Percentiles rank a stretch among this genome's conserved stretches.
phyloP scores from a whole-genome alignment of 2,797 vertebrate genomes.

The Cercopithecus neglectus region DNA sequence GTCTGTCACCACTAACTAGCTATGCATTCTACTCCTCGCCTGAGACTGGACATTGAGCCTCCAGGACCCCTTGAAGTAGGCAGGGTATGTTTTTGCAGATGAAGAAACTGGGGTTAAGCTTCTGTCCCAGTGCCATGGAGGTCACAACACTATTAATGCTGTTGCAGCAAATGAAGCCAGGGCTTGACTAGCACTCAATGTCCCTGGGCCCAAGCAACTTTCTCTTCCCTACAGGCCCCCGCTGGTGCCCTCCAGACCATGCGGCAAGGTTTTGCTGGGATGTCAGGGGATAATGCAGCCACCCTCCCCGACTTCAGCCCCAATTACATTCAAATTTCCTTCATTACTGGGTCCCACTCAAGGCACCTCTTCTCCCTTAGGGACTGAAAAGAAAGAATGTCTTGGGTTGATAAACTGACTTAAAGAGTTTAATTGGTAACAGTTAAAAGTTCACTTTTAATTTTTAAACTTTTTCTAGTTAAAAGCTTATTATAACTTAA shows the following conservation, averaged over 20 bases:
- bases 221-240: neutral
- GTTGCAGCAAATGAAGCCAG: neutral
- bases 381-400: neutral
- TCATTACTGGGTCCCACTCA: neutral
- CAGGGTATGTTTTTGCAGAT: neutral
- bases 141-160: neutral
- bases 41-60: neutral
- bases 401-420: neutral
- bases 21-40: neutral
- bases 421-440: constrained; percentile 64
- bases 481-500: constrained; percentile 56
- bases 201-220: rapidly evolving
- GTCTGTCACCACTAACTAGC: neutral
- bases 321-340: neutral
- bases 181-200: rapidly evolving
- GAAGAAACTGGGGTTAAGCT: neutral
- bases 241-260: rapidly evolving
- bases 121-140: neutral
- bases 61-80: neutral
- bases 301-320: neutral
- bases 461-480: constrained; percentile 74
- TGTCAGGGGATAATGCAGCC: rapidly evolving
- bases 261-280: neutral
- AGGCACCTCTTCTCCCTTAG: neutral
- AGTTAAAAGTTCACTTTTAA: constrained; percentile 64